Conservation (phyloP, 2,797 vertebrate species). For the Tolypeutes matacus region DNA sequence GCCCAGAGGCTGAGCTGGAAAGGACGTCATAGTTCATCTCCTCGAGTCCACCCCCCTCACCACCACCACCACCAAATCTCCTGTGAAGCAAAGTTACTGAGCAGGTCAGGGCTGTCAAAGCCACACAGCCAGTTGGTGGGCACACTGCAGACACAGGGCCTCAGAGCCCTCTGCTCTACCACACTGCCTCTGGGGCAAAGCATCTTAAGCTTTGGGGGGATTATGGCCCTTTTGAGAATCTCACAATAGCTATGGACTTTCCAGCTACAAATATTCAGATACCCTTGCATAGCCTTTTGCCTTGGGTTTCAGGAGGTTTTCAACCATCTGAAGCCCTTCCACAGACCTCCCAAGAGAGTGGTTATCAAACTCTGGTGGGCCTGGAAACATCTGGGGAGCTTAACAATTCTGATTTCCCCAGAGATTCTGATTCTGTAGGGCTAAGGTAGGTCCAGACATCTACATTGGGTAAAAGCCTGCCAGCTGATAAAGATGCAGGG, state of each 20-base stretch:
- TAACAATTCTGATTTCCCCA: not conserved
- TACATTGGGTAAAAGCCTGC: not conserved
- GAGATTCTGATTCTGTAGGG: not conserved
- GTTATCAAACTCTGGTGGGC: not conserved
- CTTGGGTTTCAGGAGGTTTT: not conserved
- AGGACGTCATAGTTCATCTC: not conserved
- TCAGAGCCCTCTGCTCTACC: not conserved
- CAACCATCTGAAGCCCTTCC: not conserved
- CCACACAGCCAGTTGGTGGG: not conserved
- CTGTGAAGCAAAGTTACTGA: not conserved
- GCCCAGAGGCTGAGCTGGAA: not conserved
- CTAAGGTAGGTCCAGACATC: too few species aligned
- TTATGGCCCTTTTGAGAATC: not conserved
- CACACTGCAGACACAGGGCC: not conserved
- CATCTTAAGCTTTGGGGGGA: too few species aligned
- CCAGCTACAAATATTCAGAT: not conserved
- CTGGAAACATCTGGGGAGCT: not conserved
- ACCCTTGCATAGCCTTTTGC: rapidly evolving
- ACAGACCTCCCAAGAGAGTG: not conserved
- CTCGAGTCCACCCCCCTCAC: not conserved
- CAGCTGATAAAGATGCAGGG: not conserved
- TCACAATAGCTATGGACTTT: not conserved
- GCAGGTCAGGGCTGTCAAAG: not conserved
- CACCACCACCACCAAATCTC: not conserved
- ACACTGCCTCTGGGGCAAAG: not conserved